Evolutionary conservation across 1,140 invertebrate genomes (phyloP).

Genomic region (Parapsyche elsis): DNA sequence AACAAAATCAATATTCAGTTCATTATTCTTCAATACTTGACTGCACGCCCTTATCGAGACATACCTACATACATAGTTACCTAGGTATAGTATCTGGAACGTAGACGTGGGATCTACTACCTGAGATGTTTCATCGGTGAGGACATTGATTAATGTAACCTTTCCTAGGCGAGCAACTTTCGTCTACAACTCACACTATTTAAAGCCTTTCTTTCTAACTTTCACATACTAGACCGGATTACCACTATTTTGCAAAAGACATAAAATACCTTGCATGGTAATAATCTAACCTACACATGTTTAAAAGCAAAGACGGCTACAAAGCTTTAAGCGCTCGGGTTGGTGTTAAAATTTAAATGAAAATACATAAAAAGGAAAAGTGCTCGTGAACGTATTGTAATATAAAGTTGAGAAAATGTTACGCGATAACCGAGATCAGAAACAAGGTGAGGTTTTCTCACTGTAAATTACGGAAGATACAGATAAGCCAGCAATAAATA

Average conservation of each 20-base stretch:
- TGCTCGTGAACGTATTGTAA: too few species aligned
- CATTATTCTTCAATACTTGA: conserved; percentile 32
- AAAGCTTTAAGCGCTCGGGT: too few species aligned
- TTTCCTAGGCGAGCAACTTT: conserved; percentile 6
- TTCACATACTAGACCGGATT: background rate
- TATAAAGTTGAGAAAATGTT: too few species aligned
- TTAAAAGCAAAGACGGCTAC: too few species aligned
- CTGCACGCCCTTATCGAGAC: conserved; percentile 27
- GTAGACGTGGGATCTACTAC: conserved; percentile 14
- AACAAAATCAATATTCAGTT: conserved; percentile 34
- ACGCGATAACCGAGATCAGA: conserved; percentile 1
- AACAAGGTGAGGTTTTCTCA: conserved; percentile 23
- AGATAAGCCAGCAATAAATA: conserved; percentile 46
- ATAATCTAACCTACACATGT: too few species aligned
- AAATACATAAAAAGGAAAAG: too few species aligned
- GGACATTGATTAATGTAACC: conserved; percentile 33
- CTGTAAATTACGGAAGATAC: conserved; percentile 43
- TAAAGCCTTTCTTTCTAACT: conserved; percentile 19
- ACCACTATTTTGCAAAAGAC: background rate
- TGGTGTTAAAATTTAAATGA: too few species aligned
- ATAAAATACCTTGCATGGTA: too few species aligned
- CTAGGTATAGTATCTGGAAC: background rate
- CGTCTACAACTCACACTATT: background rate
- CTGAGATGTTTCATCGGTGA: conserved; percentile 23
- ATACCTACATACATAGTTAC: background rate